A percentile compares a stretch with the other conserved stretches of the same genome.
Conservation (phyloP, 2,888 invertebrate species). For the Drosophila algonquin region DNA sequence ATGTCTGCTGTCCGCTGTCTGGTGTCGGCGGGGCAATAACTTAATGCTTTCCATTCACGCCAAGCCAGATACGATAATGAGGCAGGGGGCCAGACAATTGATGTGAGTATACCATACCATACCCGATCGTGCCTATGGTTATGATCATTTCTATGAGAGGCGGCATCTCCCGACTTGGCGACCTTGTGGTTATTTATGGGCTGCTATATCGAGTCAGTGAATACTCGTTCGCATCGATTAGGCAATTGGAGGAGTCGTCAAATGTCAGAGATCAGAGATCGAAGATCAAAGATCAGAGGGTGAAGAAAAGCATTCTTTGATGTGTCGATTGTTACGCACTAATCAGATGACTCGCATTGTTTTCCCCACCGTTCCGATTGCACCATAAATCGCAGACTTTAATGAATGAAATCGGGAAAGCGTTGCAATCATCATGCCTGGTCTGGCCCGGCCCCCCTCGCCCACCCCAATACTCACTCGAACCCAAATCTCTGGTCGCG, state of each 20-base stretch:
- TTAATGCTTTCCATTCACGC: constrained; percentile 63
- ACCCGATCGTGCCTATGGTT: constrained; percentile 16
- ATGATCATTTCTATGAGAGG: constrained; percentile 1
- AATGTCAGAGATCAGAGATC: constrained; percentile 21
- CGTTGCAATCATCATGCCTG: constrained; percentile 53
- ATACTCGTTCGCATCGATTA: constrained; percentile 1
- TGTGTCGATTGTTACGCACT: constrained; percentile 29
- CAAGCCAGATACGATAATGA: constrained; percentile 55
- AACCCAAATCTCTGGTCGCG: constrained; percentile 16
- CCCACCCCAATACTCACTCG: neutral
- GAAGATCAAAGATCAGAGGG: constrained; percentile 21
- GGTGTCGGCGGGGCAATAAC: constrained; percentile 23
- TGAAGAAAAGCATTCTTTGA: constrained; percentile 17
- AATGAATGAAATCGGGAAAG: constrained; percentile 57
- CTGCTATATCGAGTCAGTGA: constrained; percentile 7
- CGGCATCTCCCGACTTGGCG: constrained; percentile 8
- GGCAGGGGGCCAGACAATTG: constrained; percentile 49
- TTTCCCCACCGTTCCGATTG: constrained; percentile 24
- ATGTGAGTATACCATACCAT: constrained; percentile 28
- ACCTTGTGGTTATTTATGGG: constrained; percentile 41
- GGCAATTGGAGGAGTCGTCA: constrained; percentile 13
- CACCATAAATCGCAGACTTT: constrained; percentile 52
- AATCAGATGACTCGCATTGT: constrained; percentile 31
- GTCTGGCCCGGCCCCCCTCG: constrained; percentile 16
- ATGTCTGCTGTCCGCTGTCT: constrained; percentile 12